These are phyloP conservation scores for Elaphurus davidianus DNA, from an alignment of 2,113 vertebrate genomes.

Conservation along the genomic window DNA sequence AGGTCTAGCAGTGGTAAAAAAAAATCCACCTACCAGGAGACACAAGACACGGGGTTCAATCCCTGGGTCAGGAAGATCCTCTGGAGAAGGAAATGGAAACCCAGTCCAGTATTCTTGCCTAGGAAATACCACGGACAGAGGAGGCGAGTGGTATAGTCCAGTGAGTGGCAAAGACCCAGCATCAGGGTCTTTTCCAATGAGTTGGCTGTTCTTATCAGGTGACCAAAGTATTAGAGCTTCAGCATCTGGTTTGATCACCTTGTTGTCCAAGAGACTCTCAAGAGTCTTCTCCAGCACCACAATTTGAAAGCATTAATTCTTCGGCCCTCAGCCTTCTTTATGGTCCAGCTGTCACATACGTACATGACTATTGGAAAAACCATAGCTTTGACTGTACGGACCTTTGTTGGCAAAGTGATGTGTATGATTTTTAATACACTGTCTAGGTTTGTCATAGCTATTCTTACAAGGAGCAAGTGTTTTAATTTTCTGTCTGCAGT, in stretches of 20 bases:
- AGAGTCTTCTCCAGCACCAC: not conserved
- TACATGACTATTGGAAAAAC: not conserved
- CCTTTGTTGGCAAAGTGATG: not conserved
- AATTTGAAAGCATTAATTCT: not conserved
- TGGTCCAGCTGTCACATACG: not conserved
- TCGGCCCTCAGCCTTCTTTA: rapidly evolving
- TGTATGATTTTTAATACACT: not conserved
- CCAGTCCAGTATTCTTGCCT: not conserved
- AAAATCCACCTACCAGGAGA: not conserved
- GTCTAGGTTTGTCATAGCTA: not conserved
- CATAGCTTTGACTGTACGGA: not conserved
- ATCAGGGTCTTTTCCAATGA: not conserved
- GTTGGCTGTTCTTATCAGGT: not conserved
- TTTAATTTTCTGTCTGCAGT: not conserved
- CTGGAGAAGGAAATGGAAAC: not conserved
- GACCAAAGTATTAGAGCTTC: not conserved
- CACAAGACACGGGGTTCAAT: not conserved
- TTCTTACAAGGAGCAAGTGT: not conserved
- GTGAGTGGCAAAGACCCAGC: not conserved
- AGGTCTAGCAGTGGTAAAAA: not conserved
- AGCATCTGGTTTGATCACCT: not conserved
- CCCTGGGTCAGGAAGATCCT: not conserved
- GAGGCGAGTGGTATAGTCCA: not conserved
- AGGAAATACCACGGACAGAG: not conserved
- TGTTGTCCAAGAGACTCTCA: not conserved